Evolutionary conservation across 2,888 invertebrate genomes (phyloP), one percentile per base, ranked within the genome.

Genomic region (Pyrgus malvae): DNA sequence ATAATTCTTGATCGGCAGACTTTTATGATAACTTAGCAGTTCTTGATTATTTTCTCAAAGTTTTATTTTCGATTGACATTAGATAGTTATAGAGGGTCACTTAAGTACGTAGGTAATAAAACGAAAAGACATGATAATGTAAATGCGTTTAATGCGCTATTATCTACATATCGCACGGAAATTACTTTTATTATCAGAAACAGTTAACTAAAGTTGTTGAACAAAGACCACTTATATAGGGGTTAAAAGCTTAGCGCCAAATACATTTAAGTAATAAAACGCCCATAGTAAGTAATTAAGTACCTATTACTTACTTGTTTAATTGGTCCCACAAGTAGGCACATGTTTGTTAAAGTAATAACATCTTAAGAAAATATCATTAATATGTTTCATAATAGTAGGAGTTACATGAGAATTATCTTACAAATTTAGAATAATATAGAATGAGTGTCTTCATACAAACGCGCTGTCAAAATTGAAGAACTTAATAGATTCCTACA

Each of bases 71-170:
- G 27, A 48, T 19, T 27, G 19, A 37, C 38, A 27, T 27, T 27
- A 25, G 25, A 48, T 38, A 12, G 9, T 27, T 38, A 31, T 23
- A n/a, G 21, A 31, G 12, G 35, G 6, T 21, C 37, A n/a, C n/a
- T n/a, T n/a, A 45, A 31, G 45, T 35, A 33, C 14, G 35, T 7
- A 46, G 35, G n/a, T n/a, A n/a, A 35, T 46, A 46, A 12, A 14
- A 25, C 23, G 14, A 21, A 29, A 45, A 41, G 21, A 6, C 9
- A 8, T 17, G 51, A 44, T 44, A 45, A 45, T 44, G 16, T 12
- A 29, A 51, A 12, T 2, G 37, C 35, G 45, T 42, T 35, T 37
- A 14, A 51, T 51, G 42, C 37, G 11, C 27, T 27, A 44, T 37
- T 37, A 29, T 44, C 44, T 27, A 11, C 35, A 37, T 44, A 51